Conservation (phyloP, 1,140 invertebrate species). For the Glossosoma conforme region DNA sequence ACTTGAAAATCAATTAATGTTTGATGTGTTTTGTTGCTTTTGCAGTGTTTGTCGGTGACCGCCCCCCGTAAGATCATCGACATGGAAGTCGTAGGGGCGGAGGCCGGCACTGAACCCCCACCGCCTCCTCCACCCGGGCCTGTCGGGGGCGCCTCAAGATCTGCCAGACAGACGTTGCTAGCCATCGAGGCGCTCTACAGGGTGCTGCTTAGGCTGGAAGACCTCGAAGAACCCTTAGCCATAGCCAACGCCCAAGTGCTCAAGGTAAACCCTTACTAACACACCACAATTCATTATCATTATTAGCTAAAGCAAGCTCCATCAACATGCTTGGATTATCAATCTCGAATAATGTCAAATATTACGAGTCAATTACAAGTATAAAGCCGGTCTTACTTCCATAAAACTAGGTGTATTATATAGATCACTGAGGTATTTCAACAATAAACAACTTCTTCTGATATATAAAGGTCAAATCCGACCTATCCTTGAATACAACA, state of each 20-base stretch:
- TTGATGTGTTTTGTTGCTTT: conserved; percentile 1
- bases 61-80: conserved; percentile 92
- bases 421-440: too few species aligned
- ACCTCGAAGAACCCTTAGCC: conserved; percentile 66
- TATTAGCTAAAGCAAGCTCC: too few species aligned
- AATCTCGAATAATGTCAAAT: too few species aligned
- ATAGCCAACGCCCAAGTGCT: conserved; percentile 58
- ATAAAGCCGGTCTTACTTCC: too few species aligned
- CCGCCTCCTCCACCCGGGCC: conserved; percentile 32
- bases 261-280: conserved; percentile 45
- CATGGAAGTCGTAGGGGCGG: conserved; percentile 68
- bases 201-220: conserved; percentile 65
- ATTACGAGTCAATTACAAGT: too few species aligned
- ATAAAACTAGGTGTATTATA: too few species aligned
- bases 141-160: conserved; percentile 32
- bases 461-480: too few species aligned
- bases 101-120: conserved; percentile 52
- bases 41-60: conserved; percentile 79
- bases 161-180: conserved; percentile 71
- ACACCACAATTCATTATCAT: background rate
- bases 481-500: too few species aligned
- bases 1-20: too few species aligned
- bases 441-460: too few species aligned
- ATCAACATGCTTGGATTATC: too few species aligned
- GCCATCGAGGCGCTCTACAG: conserved; percentile 76